phyloP scores from a whole-genome alignment of 2,797 vertebrate genomes.

The Pseudopleuronectes americanus region DNA sequence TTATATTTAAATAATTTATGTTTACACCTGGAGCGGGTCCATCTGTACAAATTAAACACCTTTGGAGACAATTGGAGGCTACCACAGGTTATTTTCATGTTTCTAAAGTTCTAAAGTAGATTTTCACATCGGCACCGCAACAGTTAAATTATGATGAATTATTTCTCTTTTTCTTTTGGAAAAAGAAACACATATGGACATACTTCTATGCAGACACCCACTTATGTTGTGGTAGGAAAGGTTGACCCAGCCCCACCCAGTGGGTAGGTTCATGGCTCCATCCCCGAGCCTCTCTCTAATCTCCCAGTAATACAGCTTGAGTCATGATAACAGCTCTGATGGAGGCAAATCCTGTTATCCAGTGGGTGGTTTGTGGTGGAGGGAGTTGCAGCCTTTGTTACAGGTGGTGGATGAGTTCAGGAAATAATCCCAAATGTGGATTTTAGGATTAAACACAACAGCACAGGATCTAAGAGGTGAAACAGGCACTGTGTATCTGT shows the following conservation, averaged over 20 bases:
- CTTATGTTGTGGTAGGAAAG: slow-evolving; percentile 41
- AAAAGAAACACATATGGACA: slow-evolving; percentile 8
- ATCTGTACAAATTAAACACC: too few species aligned
- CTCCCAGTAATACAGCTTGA: slow-evolving; percentile 74
- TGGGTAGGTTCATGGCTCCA: slow-evolving; percentile 28
- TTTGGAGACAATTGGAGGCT: too few species aligned
- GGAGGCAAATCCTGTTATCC: slow-evolving; percentile 76
- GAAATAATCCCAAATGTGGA: slow-evolving; percentile 55
- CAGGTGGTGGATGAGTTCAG: slow-evolving; percentile 60
- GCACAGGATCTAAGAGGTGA: slow-evolving; percentile 27
- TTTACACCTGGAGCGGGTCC: too few species aligned
- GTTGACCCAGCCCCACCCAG: slow-evolving; percentile 26
- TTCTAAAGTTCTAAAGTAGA: too few species aligned
- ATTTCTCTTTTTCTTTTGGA: slow-evolving; percentile 1
- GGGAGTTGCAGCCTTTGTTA: slow-evolving; percentile 50
- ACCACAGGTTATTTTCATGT: too few species aligned
- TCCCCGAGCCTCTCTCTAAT: slow-evolving; percentile 70
- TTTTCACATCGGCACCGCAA: too few species aligned
- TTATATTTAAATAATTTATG: too few species aligned
- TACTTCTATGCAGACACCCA: slow-evolving; percentile 12
- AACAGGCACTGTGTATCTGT: not conserved
- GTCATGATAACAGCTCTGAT: slow-evolving; percentile 76
- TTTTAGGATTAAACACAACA: slow-evolving; percentile 63
- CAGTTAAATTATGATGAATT: not conserved
- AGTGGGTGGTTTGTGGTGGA: slow-evolving; percentile 9